Conservation (phyloP, 2,888 invertebrate species). For the Stictocephala bisonia region DNA sequence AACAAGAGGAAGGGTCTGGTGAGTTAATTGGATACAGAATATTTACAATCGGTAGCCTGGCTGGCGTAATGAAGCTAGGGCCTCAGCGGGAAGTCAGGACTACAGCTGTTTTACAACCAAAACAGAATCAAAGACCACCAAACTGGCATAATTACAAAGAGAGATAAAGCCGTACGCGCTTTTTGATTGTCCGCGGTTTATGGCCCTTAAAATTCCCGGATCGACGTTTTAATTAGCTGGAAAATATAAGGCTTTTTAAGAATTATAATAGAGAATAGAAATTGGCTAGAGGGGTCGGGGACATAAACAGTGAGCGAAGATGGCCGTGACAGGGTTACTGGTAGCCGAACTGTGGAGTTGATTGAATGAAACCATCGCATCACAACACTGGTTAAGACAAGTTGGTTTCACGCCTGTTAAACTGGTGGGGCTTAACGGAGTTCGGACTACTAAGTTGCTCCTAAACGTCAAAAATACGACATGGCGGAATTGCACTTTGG, state of each 20-base stretch:
- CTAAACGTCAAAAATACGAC: not conserved
- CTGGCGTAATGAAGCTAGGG: conserved; percentile 10
- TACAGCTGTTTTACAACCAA: conserved; percentile 37
- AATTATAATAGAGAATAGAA: conserved; percentile 32
- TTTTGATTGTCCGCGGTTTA: conserved; percentile 31
- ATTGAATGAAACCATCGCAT: not conserved
- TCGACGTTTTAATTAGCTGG: conserved; percentile 36
- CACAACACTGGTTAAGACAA: not conserved
- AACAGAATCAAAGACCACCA: conserved; percentile 39
- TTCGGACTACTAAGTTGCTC: not conserved
- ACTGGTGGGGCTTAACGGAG: not conserved
- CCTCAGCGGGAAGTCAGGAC: not conserved
- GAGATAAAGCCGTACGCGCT: conserved; percentile 18
- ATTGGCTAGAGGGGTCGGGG: not conserved
- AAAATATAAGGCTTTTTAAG: conserved; percentile 41
- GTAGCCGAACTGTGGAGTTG: not conserved
- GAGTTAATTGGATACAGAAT: conserved; percentile 11
- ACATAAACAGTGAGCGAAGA: not conserved
- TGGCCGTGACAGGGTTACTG: too few species aligned
- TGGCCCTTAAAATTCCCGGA: conserved; percentile 21
- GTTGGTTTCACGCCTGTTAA: not conserved
- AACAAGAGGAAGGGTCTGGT: not conserved
- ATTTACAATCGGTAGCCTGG: conserved; percentile 32
- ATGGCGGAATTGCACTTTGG: too few species aligned
- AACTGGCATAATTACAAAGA: conserved; percentile 42